Evolutionary conservation across 1,140 invertebrate genomes (phyloP).

Genomic region (Goniozus legneri): DNA sequence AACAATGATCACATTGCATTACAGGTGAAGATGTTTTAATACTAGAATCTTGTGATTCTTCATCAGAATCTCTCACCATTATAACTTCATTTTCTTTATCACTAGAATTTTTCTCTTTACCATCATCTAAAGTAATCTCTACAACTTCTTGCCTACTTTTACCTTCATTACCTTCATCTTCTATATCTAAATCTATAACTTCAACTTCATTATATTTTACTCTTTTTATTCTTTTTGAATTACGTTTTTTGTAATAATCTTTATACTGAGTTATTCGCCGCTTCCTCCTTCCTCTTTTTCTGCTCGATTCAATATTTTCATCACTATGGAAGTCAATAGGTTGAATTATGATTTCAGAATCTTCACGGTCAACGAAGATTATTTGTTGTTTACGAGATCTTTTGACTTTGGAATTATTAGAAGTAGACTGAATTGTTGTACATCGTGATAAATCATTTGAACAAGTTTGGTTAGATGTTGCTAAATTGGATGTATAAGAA

Average conservation of each 20-base stretch:
- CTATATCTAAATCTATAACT: slow-evolving; percentile 47
- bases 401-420: slow-evolving; percentile 32
- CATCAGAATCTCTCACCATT: slow-evolving; percentile 47
- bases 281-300: slow-evolving; percentile 36
- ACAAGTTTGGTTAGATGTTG: background rate
- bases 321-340: slow-evolving; percentile 37
- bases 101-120: slow-evolving; percentile 48
- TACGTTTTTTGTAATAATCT: slow-evolving; percentile 25
- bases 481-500: background rate
- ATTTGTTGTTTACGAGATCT: slow-evolving; percentile 50
- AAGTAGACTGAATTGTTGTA: background rate
- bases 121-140: slow-evolving; percentile 44
- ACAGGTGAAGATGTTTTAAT: slow-evolving; percentile 11
- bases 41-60: slow-evolving; percentile 29
- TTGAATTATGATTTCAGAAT: slow-evolving; percentile 52
- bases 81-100: slow-evolving; percentile 53
- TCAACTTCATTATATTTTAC: slow-evolving; percentile 39
- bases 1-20: slow-evolving; percentile 34
- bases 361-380: slow-evolving; percentile 44
- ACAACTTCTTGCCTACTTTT: slow-evolving; percentile 25
- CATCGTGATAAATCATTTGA: background rate
- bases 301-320: slow-evolving; percentile 22
- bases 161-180: slow-evolving; percentile 33
- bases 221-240: slow-evolving; percentile 28
- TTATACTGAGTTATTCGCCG: slow-evolving; percentile 30